Conservation (phyloP, 2,113 vertebrate genomes). For the Amblyopsis rosae region DNA sequence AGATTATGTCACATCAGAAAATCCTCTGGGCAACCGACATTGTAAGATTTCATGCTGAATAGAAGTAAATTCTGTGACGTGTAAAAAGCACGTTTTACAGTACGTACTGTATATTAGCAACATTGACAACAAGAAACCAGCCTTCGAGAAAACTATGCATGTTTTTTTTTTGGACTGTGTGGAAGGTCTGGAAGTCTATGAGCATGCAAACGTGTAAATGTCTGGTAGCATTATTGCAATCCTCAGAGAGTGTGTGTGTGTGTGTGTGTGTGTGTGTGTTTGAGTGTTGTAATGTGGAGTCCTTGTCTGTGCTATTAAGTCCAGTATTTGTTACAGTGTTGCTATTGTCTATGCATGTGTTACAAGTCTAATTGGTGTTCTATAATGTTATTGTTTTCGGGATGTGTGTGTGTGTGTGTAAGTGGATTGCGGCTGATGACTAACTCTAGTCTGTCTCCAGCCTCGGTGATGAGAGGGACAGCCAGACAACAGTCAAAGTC, state of each 20-base stretch:
- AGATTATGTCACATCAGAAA: neutral
- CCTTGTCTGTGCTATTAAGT: constrained; percentile 37
- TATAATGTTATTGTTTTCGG: constrained; percentile 28
- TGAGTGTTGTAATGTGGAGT: neutral
- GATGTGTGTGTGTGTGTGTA: constrained; percentile 59
- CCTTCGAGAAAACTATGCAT: neutral
- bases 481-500: constrained; percentile 96
- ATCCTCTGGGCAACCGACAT: neutral
- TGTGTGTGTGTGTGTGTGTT: constrained; percentile 10
- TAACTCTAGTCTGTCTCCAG: constrained; percentile 89
- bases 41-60: neutral
- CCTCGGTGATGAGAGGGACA: constrained; percentile 92
- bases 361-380: neutral
- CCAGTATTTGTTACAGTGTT: constrained; percentile 54
- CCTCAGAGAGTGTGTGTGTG: constrained; percentile 3
- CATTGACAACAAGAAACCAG: neutral
- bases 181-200: neutral
- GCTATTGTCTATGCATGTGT: constrained; percentile 46
- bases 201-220: constrained; percentile 18
- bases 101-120: neutral
- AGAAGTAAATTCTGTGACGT: neutral
- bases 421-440: constrained; percentile 90
- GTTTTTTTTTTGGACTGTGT: neutral
- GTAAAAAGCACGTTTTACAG: neutral
- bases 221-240: constrained; percentile 37